These are phyloP conservation scores for Tribolium freemani DNA, from an alignment of 2,888 invertebrate species.

Conservation along the genomic window DNA sequence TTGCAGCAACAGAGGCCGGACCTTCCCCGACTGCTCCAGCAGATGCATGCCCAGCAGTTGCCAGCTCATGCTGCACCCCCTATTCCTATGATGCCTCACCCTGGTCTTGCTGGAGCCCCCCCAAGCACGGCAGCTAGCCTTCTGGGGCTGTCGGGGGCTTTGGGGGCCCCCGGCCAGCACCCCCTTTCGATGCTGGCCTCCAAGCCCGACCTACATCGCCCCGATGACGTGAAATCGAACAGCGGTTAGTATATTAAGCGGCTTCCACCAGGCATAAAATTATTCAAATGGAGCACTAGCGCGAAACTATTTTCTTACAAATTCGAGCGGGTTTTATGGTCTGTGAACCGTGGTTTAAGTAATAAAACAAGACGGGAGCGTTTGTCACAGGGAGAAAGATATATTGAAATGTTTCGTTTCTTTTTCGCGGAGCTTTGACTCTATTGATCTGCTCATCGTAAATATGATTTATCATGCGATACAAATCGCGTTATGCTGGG, in stretches of 20 bases:
- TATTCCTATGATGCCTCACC: constrained; percentile 80
- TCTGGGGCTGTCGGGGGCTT: constrained; percentile 73
- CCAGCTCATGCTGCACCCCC: constrained; percentile 81
- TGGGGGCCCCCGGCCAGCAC: constrained; percentile 79
- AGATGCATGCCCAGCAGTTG: constrained; percentile 94
- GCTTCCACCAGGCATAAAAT: constrained; percentile 20
- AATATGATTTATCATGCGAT: constrained; percentile 62
- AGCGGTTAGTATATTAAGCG: constrained; percentile 74
- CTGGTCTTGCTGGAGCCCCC: constrained; percentile 73
- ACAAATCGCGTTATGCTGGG: constrained; percentile 61
- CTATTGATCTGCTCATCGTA: constrained; percentile 53
- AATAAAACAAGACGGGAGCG: constrained; percentile 49
- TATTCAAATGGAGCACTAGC: constrained; percentile 31
- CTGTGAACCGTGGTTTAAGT: constrained; percentile 52
- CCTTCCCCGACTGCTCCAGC: constrained; percentile 86
- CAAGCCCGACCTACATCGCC: constrained; percentile 83
- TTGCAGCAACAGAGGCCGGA: constrained; percentile 89
- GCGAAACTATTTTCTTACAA: constrained; percentile 49
- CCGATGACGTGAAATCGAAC: constrained; percentile 81
- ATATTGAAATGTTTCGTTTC: constrained; percentile 49
- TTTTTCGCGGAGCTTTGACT: constrained; percentile 46
- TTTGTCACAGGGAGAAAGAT: constrained; percentile 44
- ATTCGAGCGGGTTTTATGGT: constrained; percentile 53
- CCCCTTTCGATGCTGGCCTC: constrained; percentile 83
- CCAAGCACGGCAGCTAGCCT: constrained; percentile 73